Conservation (phyloP, 2,888 invertebrate species). For the Brachypterus glaber region DNA sequence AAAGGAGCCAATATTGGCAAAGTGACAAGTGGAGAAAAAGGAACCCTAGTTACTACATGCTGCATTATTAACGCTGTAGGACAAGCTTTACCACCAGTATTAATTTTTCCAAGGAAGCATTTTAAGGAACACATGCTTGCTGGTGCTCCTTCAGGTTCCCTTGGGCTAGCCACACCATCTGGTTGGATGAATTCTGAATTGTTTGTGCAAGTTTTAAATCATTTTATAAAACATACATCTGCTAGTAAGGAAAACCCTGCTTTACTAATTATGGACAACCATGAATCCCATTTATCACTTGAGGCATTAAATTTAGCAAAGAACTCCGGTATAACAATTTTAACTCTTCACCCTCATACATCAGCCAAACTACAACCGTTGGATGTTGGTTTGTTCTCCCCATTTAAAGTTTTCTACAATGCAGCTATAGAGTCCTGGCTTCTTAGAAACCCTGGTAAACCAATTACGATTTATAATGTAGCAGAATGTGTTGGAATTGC, state of each 20-base stretch:
- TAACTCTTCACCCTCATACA: slow-evolving; percentile 36
- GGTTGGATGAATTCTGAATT: slow-evolving; percentile 18
- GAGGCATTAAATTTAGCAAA: slow-evolving; percentile 28
- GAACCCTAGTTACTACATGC: no score
- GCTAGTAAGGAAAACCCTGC: slow-evolving; percentile 25
- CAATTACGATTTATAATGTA: slow-evolving; percentile 36
- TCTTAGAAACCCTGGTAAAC: slow-evolving; percentile 33
- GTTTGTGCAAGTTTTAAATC: slow-evolving; percentile 15
- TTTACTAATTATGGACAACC: slow-evolving; percentile 32
- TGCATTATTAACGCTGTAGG: no score
- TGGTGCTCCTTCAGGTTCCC: slow-evolving; percentile 11
- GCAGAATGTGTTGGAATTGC: slow-evolving; percentile 30
- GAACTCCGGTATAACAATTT: slow-evolving; percentile 32
- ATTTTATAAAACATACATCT: slow-evolving; percentile 20
- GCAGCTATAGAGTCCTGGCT: slow-evolving; percentile 28
- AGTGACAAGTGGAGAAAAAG: slow-evolving; percentile 9
- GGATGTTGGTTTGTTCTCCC: slow-evolving; percentile 10
- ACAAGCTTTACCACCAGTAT: slow-evolving; percentile 6
- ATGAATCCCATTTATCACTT: slow-evolving; percentile 29
- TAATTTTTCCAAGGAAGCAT: no score
- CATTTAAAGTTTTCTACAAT: slow-evolving; percentile 15
- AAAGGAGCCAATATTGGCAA: slow-evolving; percentile 10
- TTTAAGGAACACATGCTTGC: slow-evolving; percentile 11
- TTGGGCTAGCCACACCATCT: slow-evolving; percentile 12
- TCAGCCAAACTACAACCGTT: slow-evolving; percentile 12